Conservation (phyloP, 1,140 invertebrate genomes). For the Wiebesia pumilae region DNA sequence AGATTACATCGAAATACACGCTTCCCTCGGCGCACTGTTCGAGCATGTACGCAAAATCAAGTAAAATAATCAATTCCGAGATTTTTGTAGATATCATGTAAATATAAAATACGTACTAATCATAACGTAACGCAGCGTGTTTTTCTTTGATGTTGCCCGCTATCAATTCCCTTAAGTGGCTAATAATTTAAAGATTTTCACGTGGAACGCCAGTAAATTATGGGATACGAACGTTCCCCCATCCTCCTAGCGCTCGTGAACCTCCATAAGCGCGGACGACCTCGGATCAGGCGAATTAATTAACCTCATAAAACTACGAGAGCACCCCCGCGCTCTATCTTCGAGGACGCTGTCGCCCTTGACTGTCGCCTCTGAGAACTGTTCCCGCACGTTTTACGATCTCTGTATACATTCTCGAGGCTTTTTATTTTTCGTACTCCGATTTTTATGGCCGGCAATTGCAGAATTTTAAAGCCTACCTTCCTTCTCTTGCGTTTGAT, state of each 20-base stretch:
- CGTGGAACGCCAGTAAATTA: background rate
- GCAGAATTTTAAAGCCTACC: background rate
- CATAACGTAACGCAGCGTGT: background rate
- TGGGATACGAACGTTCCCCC: background rate
- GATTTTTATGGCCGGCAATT: constrained; percentile 8
- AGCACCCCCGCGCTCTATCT: constrained; percentile 30
- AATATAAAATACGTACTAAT: constrained; percentile 13
- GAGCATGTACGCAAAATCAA: background rate
- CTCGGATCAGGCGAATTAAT: constrained; percentile 10
- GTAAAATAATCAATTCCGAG: background rate
- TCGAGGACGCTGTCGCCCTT: background rate
- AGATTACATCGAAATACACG: background rate
- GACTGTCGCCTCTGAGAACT: constrained; percentile 16
- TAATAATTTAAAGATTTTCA: constrained; percentile 20
- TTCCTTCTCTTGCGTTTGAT: background rate
- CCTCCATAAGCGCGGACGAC: background rate
- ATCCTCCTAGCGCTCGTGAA: background rate
- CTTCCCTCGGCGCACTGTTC: too few species aligned
- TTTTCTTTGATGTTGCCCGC: background rate
- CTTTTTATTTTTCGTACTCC: background rate
- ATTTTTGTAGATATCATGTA: constrained; percentile 12
- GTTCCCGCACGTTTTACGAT: constrained; percentile 7
- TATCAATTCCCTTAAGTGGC: constrained; percentile 9
- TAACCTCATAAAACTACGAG: constrained; percentile 32
- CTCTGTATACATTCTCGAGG: background rate